Evolutionary conservation across 1,140 invertebrate genomes (phyloP).

Genomic region (Anastrepha obliqua): DNA sequence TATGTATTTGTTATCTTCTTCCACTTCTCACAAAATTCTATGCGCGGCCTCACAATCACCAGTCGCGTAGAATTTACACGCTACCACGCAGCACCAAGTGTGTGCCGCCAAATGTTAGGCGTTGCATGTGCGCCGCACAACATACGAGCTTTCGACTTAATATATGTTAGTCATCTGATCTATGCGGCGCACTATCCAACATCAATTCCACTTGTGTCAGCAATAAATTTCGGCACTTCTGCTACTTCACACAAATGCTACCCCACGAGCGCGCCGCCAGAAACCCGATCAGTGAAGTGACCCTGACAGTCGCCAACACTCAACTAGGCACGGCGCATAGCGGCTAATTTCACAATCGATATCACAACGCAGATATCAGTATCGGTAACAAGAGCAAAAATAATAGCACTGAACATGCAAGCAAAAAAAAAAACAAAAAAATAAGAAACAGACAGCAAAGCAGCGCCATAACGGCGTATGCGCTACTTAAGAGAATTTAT

Average conservation of each 20-base stretch:
- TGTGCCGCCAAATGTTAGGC: too few species aligned
- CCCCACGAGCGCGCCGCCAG: neutral
- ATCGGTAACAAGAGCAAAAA: conserved; percentile 30
- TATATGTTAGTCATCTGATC: neutral
- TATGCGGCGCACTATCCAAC: conserved; percentile 20
- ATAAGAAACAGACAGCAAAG: neutral
- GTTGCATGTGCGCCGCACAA: neutral
- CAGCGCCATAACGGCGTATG: neutral
- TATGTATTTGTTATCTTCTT: too few species aligned
- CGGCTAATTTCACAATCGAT: conserved; percentile 46
- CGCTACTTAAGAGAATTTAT: conserved; percentile 34
- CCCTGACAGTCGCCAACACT: neutral
- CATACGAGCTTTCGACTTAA: neutral
- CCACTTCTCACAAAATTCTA: too few species aligned
- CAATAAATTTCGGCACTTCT: conserved; percentile 42
- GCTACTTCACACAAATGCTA: neutral
- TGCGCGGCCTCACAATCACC: too few species aligned
- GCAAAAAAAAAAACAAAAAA: neutral
- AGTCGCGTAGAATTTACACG: too few species aligned
- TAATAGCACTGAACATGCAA: neutral
- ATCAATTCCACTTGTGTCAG: conserved; percentile 29
- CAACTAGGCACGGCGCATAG: neutral
- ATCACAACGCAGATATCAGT: conserved; percentile 24
- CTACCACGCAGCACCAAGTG: too few species aligned
- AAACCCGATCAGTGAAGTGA: neutral